phyloP scores from a whole-genome alignment of 2,888 invertebrate genomes.

The Drosophila mercatorum region DNA sequence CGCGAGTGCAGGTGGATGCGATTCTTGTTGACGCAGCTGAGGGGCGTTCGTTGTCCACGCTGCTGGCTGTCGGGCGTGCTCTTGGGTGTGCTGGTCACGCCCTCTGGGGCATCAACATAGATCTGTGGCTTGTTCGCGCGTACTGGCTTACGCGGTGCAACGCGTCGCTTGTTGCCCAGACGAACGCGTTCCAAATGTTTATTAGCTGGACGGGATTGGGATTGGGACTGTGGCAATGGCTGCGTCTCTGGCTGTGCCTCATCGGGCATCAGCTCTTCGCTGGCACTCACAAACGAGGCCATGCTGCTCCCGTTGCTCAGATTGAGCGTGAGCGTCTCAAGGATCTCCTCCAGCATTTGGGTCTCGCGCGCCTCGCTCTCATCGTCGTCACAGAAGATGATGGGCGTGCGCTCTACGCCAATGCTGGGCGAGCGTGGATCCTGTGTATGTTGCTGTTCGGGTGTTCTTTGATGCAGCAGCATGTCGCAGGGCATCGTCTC shows the following conservation, averaged over 20 bases:
- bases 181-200: constrained; percentile 80
- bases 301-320: constrained; percentile 74
- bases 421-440: constrained; percentile 83
- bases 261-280: constrained; percentile 36
- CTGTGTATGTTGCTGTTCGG: constrained; percentile 32
- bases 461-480: constrained; percentile 49
- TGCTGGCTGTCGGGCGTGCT: constrained; percentile 38
- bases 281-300: constrained; percentile 59
- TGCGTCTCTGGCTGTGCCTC: constrained; percentile 19
- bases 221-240: not conserved
- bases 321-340: constrained; percentile 80
- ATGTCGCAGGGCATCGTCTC: constrained; percentile 65
- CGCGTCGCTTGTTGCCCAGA: constrained; percentile 61
- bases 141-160: constrained; percentile 64
- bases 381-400: constrained; percentile 80
- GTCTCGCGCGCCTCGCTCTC: constrained; percentile 76
- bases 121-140: constrained; percentile 61
- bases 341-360: constrained; percentile 80
- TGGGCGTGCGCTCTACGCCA: constrained; percentile 83
- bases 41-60: constrained; percentile 73
- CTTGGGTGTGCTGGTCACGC: constrained; percentile 41
- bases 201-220: constrained; percentile 44
- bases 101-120: constrained; percentile 68
- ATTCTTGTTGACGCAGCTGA: constrained; percentile 80
- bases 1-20: constrained; percentile 74